Percentiles rank a stretch among this genome's conserved stretches.
Conservation (phyloP, 30 jellyfish, hydroid and myxozoan species). For the Turritopsis rubra region DNA sequence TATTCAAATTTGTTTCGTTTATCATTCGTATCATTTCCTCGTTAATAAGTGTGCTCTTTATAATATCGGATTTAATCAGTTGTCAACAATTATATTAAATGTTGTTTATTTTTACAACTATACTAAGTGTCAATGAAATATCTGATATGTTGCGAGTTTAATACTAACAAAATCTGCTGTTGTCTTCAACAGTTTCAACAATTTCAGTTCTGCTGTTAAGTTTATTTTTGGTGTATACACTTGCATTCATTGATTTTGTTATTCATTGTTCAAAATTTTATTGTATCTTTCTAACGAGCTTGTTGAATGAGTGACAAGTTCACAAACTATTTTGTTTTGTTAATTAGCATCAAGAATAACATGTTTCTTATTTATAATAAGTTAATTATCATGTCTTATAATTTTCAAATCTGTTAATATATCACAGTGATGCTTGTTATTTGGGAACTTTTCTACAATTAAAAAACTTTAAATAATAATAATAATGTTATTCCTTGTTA, state of each 20-base stretch:
- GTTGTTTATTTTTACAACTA: not conserved
- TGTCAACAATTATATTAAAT: not conserved
- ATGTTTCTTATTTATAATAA: no score
- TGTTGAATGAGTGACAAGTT: not conserved
- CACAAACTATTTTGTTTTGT: not conserved
- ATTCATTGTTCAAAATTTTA: not conserved
- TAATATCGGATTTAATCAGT: not conserved
- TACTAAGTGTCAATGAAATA: not conserved
- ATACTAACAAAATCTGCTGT: not conserved
- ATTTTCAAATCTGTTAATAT: not conserved
- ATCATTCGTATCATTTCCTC: not conserved
- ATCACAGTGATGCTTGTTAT: not conserved
- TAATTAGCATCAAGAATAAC: not conserved
- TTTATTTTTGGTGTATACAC: no score
- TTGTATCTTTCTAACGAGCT: not conserved
- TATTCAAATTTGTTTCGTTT: not conserved
- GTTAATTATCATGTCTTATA: not conserved
- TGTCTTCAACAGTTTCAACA: not conserved
- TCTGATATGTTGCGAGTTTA: not conserved
- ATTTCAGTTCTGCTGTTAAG: no score
- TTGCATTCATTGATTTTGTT: no score
- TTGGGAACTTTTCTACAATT: no score
- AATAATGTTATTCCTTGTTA: no score
- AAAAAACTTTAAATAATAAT: no score
- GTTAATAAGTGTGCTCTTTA: not conserved